These are phyloP conservation scores for Megaceryle alcyon DNA, from an alignment of 2,797 vertebrate species.

Conservation along the genomic window DNA sequence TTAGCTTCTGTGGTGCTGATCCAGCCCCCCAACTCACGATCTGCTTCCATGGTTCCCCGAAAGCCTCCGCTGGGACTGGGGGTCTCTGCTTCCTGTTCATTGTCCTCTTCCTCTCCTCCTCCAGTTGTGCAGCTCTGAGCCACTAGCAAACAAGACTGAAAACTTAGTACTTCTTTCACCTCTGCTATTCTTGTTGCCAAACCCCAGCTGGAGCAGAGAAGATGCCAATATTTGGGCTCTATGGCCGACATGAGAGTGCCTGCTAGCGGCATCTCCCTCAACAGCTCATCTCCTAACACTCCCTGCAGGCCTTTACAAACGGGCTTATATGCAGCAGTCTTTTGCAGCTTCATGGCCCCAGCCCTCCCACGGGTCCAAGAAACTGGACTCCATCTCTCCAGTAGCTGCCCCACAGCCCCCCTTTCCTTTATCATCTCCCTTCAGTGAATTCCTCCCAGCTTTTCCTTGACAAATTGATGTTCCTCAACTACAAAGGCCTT, in stretches of 20 bases:
- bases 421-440: background rate
- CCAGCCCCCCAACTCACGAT: constrained; percentile 82
- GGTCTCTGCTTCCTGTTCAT: constrained; percentile 85
- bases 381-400: background rate
- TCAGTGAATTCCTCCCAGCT: background rate
- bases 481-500: background rate
- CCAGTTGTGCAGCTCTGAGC: constrained; percentile 83
- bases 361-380: background rate
- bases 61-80: constrained; percentile 89
- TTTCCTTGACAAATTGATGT: background rate
- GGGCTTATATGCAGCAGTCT: background rate
- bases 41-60: constrained; percentile 91
- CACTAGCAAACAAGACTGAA: constrained; percentile 73
- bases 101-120: constrained; percentile 84
- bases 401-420: background rate
- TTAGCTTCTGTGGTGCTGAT: constrained; percentile 84
- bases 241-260: background rate
- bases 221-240: background rate
- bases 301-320: background rate
- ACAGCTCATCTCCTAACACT: background rate
- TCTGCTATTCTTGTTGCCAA: background rate
- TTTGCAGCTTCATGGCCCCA: background rate
- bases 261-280: background rate
- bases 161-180: background rate
- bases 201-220: background rate